These are phyloP conservation scores for Notolepis coatsorum DNA, from an alignment of 2,797 vertebrate genomes.

Conservation along the genomic window DNA sequence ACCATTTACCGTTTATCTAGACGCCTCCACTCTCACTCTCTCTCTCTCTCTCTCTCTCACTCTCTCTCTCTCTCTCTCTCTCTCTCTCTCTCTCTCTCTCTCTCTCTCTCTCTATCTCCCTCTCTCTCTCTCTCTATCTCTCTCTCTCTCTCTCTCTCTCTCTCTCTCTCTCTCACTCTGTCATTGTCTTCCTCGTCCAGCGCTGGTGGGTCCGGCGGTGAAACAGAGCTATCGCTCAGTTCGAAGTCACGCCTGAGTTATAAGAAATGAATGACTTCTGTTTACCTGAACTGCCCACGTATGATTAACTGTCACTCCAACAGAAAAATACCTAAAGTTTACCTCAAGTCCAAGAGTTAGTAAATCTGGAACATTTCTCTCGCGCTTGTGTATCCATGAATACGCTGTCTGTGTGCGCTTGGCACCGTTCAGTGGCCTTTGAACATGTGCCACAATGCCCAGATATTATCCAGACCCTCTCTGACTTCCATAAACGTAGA, in stretches of 20 bases:
- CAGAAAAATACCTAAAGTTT: not conserved
- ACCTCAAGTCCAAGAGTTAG: not conserved
- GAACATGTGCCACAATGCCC: constrained; percentile 65
- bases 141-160: not conserved
- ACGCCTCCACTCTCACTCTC: constrained; percentile 46
- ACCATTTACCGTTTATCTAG: not conserved
- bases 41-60: constrained; percentile 15
- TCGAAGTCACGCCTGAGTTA: not conserved
- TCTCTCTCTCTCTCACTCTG: not conserved
- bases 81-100: not conserved
- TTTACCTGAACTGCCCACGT: not conserved
- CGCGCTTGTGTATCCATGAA: constrained; percentile 8
- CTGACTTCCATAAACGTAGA: constrained; percentile 70
- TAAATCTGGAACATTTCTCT: constrained; percentile 20
- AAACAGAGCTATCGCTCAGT: not conserved
- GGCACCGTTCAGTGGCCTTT: constrained; percentile 79
- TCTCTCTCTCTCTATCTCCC: not conserved
- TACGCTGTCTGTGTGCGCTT: constrained; percentile 29
- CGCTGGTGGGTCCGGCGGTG: not conserved
- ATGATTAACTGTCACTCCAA: not conserved
- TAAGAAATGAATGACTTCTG: not conserved
- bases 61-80: constrained; percentile 16
- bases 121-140: constrained; percentile 5
- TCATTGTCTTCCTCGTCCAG: not conserved
- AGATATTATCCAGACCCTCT: constrained; percentile 85